Evolutionary conservation across 2,888 invertebrate genomes (phyloP), one percentile per base, ranked within the genome.

Genomic region (Thereva nobilitata): DNA sequence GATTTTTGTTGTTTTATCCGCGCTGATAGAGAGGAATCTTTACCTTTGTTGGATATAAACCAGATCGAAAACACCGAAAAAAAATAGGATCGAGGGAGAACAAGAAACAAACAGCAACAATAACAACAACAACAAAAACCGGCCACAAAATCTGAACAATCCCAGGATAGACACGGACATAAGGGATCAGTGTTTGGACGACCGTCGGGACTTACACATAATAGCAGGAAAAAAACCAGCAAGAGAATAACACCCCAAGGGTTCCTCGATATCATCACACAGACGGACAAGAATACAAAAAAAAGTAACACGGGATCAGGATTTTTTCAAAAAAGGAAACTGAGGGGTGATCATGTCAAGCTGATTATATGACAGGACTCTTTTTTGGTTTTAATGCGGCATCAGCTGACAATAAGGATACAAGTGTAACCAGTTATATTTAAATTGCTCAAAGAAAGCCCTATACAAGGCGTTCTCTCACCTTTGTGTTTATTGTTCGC

Each of bases 311-410:
- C 61, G 34, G 50, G 35, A 38, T 57, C 50, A 50, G 23, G 5
- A 34, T 34, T 2, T 23, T 23, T 23, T 23, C 23, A 23, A 23
- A 2, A 61, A 23, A 38, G 55, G 4, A 34, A 12, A 34, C n/a
- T 41, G 41, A 61, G 61, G 61, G 40, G 61, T 61, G 61, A 61
- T 61, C 50, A 61, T 61, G 61, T 61, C 50, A 50, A 41, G 41
- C 23, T 61, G 61, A 61, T 61, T 37, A 10, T 41, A 2, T 5
- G 61, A 61, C 38, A 50, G 50, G 41, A 61, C 41, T 50, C 37
- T 8, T 41, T 23, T 45, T 50, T 34, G 9, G 23, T 23, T 23
- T 7, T 34, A 35, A 42, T 35, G 50, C 45, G 40, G 47, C 23
- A 50, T 50, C 61, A 61, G 41, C 41, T 61, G 49, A 50, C 38